These are phyloP conservation scores for Caenorhabditis parvicauda DNA, from an alignment of 2,888 invertebrate species.

Conservation along the genomic window DNA sequence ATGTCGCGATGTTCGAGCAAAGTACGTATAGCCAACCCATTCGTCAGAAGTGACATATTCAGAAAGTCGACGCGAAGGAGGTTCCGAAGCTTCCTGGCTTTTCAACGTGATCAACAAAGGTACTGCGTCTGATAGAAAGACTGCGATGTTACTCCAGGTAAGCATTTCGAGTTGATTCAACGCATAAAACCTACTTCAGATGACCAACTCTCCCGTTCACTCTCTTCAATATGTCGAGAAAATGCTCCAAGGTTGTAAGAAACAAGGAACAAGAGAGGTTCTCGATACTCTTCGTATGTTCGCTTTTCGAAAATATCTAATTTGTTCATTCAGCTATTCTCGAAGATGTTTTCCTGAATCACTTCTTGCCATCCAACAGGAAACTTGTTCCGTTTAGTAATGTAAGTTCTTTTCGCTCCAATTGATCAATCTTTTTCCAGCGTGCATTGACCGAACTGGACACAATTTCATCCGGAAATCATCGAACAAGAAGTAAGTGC, in stretches of 20 bases:
- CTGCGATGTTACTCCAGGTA: conserved; percentile 77
- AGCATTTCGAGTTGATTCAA: conserved; percentile 71
- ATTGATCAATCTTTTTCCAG: conserved; percentile 41
- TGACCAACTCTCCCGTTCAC: conserved; percentile 67
- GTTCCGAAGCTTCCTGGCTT: conserved; percentile 70
- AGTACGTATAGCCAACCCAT: too few species aligned
- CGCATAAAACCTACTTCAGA: conserved; percentile 10
- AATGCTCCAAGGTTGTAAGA: conserved; percentile 77
- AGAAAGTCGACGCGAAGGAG: conserved; percentile 20
- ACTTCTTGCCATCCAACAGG: conserved; percentile 70
- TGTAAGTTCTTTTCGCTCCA: not conserved
- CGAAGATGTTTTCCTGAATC: conserved; percentile 76
- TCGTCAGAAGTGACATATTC: conserved; percentile 1
- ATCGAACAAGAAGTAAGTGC: conserved; percentile 65
- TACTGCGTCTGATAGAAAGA: conserved; percentile 80
- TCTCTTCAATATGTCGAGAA: conserved; percentile 74
- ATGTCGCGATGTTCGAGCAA: conserved; percentile 35
- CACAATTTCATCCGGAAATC: conserved; percentile 69
- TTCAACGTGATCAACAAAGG: conserved; percentile 78
- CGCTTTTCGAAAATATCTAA: too few species aligned
- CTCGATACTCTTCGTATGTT: conserved; percentile 69
- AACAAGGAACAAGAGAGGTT: conserved; percentile 73
- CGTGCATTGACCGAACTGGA: conserved; percentile 63
- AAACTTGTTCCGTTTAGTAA: conserved; percentile 71
- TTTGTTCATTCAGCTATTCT: conserved; percentile 73